Base-by-base conservation (phyloP, 2,797 vertebrate species). In the Falco cherrug region DNA sequence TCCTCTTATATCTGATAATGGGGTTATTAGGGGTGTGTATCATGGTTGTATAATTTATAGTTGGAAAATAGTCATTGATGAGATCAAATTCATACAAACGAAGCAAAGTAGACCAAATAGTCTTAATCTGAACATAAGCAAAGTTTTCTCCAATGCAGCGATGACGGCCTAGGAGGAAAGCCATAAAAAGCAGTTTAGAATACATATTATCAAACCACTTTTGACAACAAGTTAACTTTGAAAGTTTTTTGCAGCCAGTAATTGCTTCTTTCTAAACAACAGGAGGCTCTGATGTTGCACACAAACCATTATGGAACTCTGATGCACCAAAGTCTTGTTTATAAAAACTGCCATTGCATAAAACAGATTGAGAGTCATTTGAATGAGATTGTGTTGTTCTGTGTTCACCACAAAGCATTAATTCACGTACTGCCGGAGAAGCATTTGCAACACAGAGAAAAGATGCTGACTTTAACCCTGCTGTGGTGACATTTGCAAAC, bases 121-220 rank as follows among this genome's bases (percentile, higher is more conserved):
- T 99, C 98, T 99, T 99, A 94, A 99, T 99, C 96, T 99, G 99
- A 93, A 99, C 98, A 15, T 99, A 99, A 50, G 99, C 99, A 10
- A 99, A 99, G 97, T 99, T 99, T 97, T 99, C 99, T 78, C 99
- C 99, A 35, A 99, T 99, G 96, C 99, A 99, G 74, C 99, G 99
- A 91, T 99, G 99, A 39, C 99, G 99, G 21, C 99, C 99, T 99
- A 88, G 59, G 79, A 88, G 63, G 65, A 84, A 93, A 92, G 45
- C 33, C 87, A 68, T 4, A 54, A 67, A 70, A 47, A 31, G 28
- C 65, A 45, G 45, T 89, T 88, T 47, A n/a, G 56, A 75, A 51
- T 16, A 35, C 29, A 22, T 61, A 6, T 16, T 48, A 33, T 0
- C 47, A 24, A 11, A 37, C 26, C 31, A 2, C n/a, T 53, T 83